Conservation (phyloP, 2,888 invertebrate species). For the Tupiocoris notatus region DNA sequence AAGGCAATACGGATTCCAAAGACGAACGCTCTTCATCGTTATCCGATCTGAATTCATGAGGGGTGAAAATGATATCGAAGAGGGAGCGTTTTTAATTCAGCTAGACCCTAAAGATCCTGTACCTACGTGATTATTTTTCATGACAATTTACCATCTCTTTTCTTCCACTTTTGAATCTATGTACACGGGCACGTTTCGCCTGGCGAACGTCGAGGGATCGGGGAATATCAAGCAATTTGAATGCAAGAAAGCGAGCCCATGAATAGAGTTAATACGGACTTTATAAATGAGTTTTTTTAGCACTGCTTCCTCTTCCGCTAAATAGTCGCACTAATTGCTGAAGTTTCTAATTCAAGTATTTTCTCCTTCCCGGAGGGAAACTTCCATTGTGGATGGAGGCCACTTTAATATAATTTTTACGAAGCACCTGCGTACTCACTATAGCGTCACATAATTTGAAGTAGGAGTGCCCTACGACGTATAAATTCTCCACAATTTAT, state of each 20-base stretch:
- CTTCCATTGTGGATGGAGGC: not conserved
- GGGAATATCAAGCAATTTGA: conserved; percentile 37
- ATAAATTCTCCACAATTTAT: not conserved
- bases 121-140: conserved; percentile 39
- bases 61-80: conserved; percentile 28
- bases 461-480: too few species aligned
- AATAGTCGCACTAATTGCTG: conserved; percentile 31
- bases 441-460: too few species aligned
- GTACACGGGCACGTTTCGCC: not conserved
- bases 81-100: conserved; percentile 30
- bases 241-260: conserved; percentile 36
- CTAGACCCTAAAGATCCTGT: conserved; percentile 32
- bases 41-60: conserved; percentile 33
- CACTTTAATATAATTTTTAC: not conserved
- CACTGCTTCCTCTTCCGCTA: not conserved
- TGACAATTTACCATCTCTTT: conserved; percentile 9
- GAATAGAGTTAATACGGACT: conserved; percentile 41
- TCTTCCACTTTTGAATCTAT: not conserved
- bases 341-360: conserved; percentile 33
- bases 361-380: not conserved
- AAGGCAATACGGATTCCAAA: conserved; percentile 24
- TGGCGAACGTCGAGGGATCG: not conserved
- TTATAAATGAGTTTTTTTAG: conserved; percentile 29
- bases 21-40: not conserved
- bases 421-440: too few species aligned